Evolutionary conservation across 2,113 vertebrate genomes (phyloP).

Genomic region (Corythoichthys haematopterus): DNA sequence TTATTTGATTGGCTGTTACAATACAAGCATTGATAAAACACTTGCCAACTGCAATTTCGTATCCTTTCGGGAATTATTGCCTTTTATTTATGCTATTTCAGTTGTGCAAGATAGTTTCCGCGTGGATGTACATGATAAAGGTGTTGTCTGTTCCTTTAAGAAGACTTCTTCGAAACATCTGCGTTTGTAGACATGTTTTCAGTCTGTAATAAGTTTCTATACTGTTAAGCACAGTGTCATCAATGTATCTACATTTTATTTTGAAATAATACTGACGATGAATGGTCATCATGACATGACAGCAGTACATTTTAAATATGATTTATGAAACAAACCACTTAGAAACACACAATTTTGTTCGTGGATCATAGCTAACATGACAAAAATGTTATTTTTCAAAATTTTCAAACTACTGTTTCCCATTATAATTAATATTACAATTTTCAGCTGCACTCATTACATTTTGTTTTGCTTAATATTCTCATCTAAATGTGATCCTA

Average conservation of each 20-base stretch:
- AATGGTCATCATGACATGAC: background rate
- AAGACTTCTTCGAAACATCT: background rate
- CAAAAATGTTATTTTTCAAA: no score
- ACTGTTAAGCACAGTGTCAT: background rate
- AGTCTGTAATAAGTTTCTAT: background rate
- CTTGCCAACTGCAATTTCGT: no score
- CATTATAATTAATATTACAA: no score
- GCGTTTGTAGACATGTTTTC: background rate
- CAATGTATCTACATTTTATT: background rate
- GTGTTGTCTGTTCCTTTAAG: constrained; percentile 11
- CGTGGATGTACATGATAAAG: no score
- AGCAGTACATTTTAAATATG: background rate
- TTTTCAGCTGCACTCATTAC: background rate
- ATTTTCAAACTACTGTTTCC: no score
- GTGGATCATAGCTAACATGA: no score
- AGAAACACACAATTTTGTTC: background rate
- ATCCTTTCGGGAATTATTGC: no score
- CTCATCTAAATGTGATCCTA: background rate
- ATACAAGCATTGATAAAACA: no score
- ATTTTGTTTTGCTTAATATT: background rate
- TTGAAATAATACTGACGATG: background rate
- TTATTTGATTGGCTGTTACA: no score
- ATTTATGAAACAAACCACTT: background rate
- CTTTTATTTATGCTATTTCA: no score
- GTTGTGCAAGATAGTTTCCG: no score